phyloP scores from a whole-genome alignment of 1,140 invertebrate species.

The Rhyacophila brunnea region DNA sequence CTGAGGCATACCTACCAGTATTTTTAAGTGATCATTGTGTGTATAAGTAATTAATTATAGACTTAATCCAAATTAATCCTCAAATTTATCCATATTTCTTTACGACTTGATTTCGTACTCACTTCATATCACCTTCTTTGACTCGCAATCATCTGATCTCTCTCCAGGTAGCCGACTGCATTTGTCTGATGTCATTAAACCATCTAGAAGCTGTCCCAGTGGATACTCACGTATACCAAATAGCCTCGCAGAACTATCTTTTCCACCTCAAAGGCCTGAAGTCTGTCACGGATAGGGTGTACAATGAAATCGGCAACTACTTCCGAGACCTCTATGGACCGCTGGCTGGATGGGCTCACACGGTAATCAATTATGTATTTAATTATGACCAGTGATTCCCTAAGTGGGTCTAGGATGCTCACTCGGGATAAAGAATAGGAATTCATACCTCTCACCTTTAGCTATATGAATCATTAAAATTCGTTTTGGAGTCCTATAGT shows the following conservation, averaged over 20 bases:
- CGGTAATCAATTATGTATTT: constrained; percentile 62
- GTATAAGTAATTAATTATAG: too few relatives aligned
- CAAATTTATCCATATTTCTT: too few relatives aligned
- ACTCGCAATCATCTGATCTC: not conserved
- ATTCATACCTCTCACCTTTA: not conserved
- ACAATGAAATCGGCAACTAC: constrained; percentile 80
- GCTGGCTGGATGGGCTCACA: constrained; percentile 93
- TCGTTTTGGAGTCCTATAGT: too few relatives aligned
- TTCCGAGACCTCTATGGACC: constrained; percentile 82
- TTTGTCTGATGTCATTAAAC: constrained; percentile 94
- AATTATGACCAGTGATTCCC: too few relatives aligned
- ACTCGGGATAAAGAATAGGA: too few relatives aligned
- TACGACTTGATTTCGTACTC: too few relatives aligned
- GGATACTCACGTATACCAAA: constrained; percentile 95
- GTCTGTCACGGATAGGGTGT: constrained; percentile 79
- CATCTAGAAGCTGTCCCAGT: constrained; percentile 89
- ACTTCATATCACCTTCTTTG: too few relatives aligned
- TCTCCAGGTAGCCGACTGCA: constrained; percentile 92
- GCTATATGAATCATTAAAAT: not conserved
- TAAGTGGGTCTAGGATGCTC: too few relatives aligned
- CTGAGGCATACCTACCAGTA: too few relatives aligned
- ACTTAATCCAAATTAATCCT: too few relatives aligned
- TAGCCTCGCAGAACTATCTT: constrained; percentile 79
- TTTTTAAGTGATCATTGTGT: too few relatives aligned
- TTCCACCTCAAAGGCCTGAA: constrained; percentile 77